Evolutionary conservation across 2,888 invertebrate genomes (phyloP), one percentile per base, ranked within the genome.

Genomic region (Auanema sp.): DNA sequence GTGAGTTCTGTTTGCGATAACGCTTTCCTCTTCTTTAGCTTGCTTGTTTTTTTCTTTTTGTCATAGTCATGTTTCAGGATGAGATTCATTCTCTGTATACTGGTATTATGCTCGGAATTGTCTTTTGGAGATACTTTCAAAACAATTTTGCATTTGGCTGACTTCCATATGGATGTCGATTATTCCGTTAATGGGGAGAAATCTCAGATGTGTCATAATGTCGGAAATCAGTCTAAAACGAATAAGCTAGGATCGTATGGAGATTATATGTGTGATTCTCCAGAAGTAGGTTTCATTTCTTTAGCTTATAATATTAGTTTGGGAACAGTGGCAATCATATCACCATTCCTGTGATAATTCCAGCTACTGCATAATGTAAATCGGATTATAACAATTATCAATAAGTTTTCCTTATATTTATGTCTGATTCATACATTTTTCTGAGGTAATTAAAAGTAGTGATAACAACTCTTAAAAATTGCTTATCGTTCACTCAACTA

Each of bases 191-290:
- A 66, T 42, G 80, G 80, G 16, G 68, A 78, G 40, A 63, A 71
- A n/a, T 44, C 55, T 43, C 66, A 71, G 57, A 76, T 76, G 76
- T 76, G 76, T 50, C 76, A 76, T 49, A 66, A 64, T 50, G 25
- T 40, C 33, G 64, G 67, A 16, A 33, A 33, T 33, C 33, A 33
- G 33, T 8, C 33, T 33, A 8, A 8, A 33, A 8, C 4, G 4
- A 33, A 33, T 3, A 33, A 33, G 8, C 71, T 80, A 40, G 81
- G 81, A 41, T 14, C 41, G 6, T 81, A 65, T 41, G 81, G 81
- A n/a, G 79, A 81, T 58, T 80, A 81, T 56, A 74, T 76, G 67
- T 81, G 81, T 64, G 81, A 81, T 66, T 71, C 80, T 10, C 81
- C 81, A 21, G 60, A 70, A 68, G 79, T 79, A 23, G 5, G 60